Base-by-base conservation (phyloP, 1,140 invertebrate genomes). In the Orius insidiosus region DNA sequence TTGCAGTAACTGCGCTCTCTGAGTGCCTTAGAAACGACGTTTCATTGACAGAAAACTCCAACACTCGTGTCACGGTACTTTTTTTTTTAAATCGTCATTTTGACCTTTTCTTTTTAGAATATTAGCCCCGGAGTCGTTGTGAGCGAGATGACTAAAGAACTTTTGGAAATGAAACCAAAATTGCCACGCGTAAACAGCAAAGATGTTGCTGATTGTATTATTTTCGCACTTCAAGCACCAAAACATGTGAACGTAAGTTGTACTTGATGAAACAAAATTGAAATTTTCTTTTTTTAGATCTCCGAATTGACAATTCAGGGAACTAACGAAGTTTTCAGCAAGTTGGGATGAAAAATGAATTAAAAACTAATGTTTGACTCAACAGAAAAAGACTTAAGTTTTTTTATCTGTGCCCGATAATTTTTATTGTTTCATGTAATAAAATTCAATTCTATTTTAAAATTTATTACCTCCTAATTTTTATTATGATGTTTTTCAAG, bases 1-100 rank as follows among this genome's bases (percentile, higher is more conserved):
- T 64, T 56, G 72, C 71, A 6, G 62, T 76, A n/a, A n/a, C 60
- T 3, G 67, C 68, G 14, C 58, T 77, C 37, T 63, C 67, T 10
- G 72, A 77, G 52, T 68, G 68, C 37, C 59, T 75, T 39, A 61
- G 72, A 11, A 62, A 66, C 24, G 75, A 78, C 55, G 60, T 77
- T 13, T 54, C 15, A 57, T 64, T 15, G 50, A 63, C 16, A 66
- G n/a, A n/a, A n/a, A n/a, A 68, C 32, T 64, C 61, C 7, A 69
- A 70, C 43, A 72, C 77, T 35, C 63, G 71, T 51, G 63, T 77
- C 1, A 69, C 70, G 4, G 70, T 72, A 58, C 60, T 57, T 41
- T n/a, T n/a, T n/a, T n/a, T n/a, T n/a, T 4, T 24, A 24, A 24
- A 24, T 4, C 24, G 7, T 24, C 3, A 24, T 47, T 9, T 39